Evolutionary conservation across 2,113 vertebrate species (phyloP).

Genomic region (Cebus imitator): DNA sequence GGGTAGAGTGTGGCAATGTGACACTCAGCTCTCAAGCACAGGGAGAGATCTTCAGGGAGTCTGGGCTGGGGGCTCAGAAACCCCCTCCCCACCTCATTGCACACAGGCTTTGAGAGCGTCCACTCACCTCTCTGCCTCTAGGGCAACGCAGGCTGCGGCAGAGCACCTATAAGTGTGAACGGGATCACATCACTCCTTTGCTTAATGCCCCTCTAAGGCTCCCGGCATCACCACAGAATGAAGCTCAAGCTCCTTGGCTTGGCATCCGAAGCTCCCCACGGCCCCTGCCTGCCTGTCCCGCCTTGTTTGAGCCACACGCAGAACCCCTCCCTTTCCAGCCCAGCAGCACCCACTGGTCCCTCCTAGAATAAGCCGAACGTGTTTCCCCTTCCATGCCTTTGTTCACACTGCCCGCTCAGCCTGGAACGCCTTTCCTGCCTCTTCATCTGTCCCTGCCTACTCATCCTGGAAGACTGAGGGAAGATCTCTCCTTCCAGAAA

Average conservation of each 20-base stretch:
- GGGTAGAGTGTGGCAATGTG: neutral
- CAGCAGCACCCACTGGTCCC: neutral
- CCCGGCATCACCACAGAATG: neutral
- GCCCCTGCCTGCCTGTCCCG: neutral
- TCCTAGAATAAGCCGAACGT: neutral
- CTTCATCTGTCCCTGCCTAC: neutral
- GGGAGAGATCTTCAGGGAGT: neutral
- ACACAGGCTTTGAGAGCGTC: fast-evolving
- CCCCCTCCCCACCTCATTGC: neutral
- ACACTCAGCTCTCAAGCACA: neutral
- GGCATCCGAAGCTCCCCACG: neutral
- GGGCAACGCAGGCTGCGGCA: neutral
- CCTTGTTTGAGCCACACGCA: fast-evolving
- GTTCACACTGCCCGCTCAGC: neutral
- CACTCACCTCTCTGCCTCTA: neutral
- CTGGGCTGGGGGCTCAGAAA: too few species aligned
- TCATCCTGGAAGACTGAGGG: neutral
- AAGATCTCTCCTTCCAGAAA: neutral
- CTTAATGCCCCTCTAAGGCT: neutral
- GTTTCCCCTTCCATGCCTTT: fast-evolving
- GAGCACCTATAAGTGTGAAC: neutral
- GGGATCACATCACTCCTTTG: neutral
- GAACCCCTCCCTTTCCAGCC: neutral
- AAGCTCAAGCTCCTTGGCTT: neutral
- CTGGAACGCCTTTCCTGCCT: neutral